phyloP scores from a whole-genome alignment of 2,113 vertebrate species.

The Bubo scandiacus region DNA sequence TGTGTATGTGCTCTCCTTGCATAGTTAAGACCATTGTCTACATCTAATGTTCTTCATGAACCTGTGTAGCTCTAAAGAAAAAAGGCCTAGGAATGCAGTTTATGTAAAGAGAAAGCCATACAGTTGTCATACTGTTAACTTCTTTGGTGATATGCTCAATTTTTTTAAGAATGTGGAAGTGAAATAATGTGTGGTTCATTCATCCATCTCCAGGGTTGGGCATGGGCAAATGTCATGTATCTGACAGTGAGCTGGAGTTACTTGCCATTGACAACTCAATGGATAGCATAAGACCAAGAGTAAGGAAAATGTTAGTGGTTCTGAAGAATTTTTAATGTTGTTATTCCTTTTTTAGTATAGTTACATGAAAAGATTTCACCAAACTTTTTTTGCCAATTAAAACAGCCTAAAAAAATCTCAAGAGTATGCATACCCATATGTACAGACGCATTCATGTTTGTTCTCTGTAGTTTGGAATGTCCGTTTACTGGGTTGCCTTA shows the following conservation, averaged over 20 bases:
- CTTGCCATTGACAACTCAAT: constrained; percentile 9
- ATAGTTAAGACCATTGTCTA: neutral
- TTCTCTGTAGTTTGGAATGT: neutral
- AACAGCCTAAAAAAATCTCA: neutral
- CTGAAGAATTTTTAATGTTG: neutral
- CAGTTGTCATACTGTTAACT: neutral
- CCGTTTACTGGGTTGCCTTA: neutral
- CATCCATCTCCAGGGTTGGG: constrained; percentile 6
- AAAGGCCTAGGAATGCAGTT: neutral
- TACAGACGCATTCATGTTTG: neutral
- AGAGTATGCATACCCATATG: fast-evolving
- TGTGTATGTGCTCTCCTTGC: neutral
- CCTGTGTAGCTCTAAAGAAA: neutral
- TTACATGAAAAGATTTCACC: neutral
- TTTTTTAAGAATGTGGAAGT: constrained; percentile 7
- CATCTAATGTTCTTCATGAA: neutral
- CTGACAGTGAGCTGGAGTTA: constrained; percentile 47
- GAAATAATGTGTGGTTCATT: constrained; percentile 35
- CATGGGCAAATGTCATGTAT: constrained; percentile 36
- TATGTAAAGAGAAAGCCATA: neutral
- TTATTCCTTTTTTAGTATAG: neutral
- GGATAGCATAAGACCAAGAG: constrained; percentile 12
- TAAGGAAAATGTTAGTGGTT: constrained; percentile 29
- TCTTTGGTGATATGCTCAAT: constrained; percentile 11
- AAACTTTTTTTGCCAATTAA: neutral